Base-by-base conservation (phyloP, 92 coral and sea anemone genomes). In the Blastomussa wellsi region DNA sequence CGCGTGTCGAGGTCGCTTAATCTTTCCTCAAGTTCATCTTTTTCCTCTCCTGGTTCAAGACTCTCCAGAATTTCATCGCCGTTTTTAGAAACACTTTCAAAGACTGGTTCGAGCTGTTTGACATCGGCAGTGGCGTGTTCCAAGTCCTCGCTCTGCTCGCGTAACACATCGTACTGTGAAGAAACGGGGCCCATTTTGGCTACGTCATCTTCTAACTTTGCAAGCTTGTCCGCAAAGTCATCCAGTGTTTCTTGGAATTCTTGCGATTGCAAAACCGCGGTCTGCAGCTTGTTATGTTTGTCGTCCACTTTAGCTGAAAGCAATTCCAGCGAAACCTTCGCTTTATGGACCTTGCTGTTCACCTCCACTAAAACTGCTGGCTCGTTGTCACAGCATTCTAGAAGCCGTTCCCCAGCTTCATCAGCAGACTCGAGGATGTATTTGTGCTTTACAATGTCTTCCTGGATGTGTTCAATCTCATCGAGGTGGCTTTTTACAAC, bases 41-140 rank as follows among this genome's bases (percentile, higher is more conserved):
- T 89, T 73, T 93, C 97, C 76, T 91, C 93, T 49, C 95, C 93
- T 7, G 92, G 92, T 42, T 95, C 98, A 15, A 95, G 92, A 24
- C 90, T 87, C 67, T 90, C 94, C 72, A 96, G 82, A 28, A 93
- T 89, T 31, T 90, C 95, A 10, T 66, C 79, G 32, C 98, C 99
- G 79, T 88, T 85, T 55, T 88, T 92, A 28, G 86, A 82, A 13
- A 95, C 80, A 69, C 89, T 89, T 77, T 92, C 95, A 69, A 89
- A 96, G 70, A 96, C 93, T 49, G 99, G 99, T 70, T 96, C 98
- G 9, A 95, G 98, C 55, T 91, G 98, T 76, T 88, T 95, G 80
- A 92, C 87, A 70, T 93, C 96, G n/a, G 86, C 91, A 20, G 80
- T 47, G 10, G 91, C 93, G 76, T 95, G 91, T 59, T 92, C 98